Base-by-base conservation (phyloP, 1,140 invertebrate species). In the Brachionus rubens region DNA sequence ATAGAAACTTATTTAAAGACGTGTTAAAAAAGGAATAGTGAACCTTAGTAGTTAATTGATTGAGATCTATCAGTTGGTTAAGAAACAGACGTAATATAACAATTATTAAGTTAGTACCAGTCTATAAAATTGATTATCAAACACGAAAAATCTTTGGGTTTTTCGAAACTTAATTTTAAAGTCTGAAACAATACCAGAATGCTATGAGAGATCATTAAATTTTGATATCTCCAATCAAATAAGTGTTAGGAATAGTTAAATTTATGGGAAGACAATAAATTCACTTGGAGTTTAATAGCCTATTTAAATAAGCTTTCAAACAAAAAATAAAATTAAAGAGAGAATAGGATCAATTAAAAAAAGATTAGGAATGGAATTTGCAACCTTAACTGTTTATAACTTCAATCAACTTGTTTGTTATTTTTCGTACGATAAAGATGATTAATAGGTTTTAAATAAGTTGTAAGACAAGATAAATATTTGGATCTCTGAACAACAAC, bases 91-190 rank as follows among this genome's bases (percentile, higher is more conserved):
- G 3, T 26, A 12, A 26, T 26, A 36, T 33, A n/a, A 36, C 21
- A 59, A 33, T 36, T 24, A 56, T 14, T 14, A n/a, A 56, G 10
- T n/a, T n/a, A n/a, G n/a, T n/a, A n/a, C n/a, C 54, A 59, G 54
- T 59, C 54, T 36, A 59, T 59, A 59, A 59, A 59, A 59, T 59
- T 59, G 54, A 59, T 59, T 59, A 59, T 59, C 54, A 59, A 59
- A 59, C 54, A 33, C 30, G 10, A 59, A 28, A 30, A 56, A 56
- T 24, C 52, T 56, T n/a, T n/a, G n/a, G n/a, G n/a, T n/a, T n/a
- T n/a, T n/a, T n/a, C n/a, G n/a, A 14, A 6, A 36, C 28, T 59
- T 59, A 59, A 59, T 59, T 30, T 33, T n/a, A 3, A 59, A 59
- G 54, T 59, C 54, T 59, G 54, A 28, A 52, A 19, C 19, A 52